These are phyloP conservation scores for Montipora sp. DNA, from an alignment of 64 coral and sea anemone genomes.

Conservation along the genomic window DNA sequence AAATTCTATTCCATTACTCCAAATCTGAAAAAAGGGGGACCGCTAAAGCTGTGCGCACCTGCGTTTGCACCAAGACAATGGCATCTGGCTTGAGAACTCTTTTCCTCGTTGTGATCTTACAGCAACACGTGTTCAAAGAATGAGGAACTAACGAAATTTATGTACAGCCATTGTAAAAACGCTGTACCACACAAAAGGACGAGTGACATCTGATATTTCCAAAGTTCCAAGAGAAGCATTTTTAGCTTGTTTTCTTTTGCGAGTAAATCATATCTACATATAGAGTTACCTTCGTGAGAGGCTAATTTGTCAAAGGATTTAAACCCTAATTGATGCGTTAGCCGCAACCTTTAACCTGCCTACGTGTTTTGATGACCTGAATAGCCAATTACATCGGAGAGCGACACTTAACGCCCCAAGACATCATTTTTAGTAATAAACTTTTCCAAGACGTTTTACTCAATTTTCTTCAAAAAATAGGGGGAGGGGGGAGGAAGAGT, in stretches of 20 bases:
- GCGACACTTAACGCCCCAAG: conserved; percentile 44
- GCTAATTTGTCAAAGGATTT: conserved; percentile 64
- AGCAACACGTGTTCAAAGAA: conserved; percentile 57
- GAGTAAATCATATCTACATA: conserved; percentile 31
- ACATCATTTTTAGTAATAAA: conserved; percentile 22
- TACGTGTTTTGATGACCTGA: conserved; percentile 48
- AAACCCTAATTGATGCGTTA: conserved; percentile 59
- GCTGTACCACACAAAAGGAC: conserved; percentile 16
- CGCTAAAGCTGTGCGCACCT: background rate
- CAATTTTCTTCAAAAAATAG: background rate
- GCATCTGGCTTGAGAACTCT: background rate
- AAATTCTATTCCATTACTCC: background rate
- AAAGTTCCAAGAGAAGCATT: background rate
- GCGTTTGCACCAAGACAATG: background rate
- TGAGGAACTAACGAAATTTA: conserved; percentile 10
- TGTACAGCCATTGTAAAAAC: conserved; percentile 26
- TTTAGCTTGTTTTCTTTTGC: conserved; percentile 47
- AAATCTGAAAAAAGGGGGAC: background rate
- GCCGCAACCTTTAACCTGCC: conserved; percentile 50
- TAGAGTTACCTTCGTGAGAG: conserved; percentile 51
- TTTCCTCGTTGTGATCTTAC: background rate
- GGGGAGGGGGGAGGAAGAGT: background rate
- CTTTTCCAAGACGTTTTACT: background rate
- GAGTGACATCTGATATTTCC: conserved; percentile 44
- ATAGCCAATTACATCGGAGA: conserved; percentile 46